A percentile compares a stretch with the other conserved stretches of the same genome.
These are phyloP conservation scores for Pogonomyrmex californicus DNA, from an alignment of 1,140 invertebrate species.

Conservation along the genomic window DNA sequence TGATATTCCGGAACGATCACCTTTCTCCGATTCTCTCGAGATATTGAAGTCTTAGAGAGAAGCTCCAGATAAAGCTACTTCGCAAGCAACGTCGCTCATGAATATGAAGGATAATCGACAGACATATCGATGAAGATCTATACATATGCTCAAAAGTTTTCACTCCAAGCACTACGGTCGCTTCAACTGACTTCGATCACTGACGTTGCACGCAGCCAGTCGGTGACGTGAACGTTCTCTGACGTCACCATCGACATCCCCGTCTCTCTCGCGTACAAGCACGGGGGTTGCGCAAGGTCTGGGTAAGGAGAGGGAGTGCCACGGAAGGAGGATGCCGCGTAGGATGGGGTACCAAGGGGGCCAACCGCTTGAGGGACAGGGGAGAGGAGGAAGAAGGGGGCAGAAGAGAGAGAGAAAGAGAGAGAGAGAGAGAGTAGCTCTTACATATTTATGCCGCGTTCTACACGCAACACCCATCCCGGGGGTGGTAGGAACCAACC, in stretches of 20 bases:
- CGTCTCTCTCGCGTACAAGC: constrained; percentile 70
- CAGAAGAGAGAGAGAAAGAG: constrained; percentile 77
- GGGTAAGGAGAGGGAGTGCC: constrained; percentile 63
- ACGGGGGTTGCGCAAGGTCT: constrained; percentile 81
- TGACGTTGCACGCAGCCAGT: constrained; percentile 82
- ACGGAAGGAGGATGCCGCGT: constrained; percentile 47
- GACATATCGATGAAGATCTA: constrained; percentile 52
- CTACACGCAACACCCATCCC: constrained; percentile 77
- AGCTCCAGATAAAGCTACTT: too few relatives aligned
- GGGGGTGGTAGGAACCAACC: constrained; percentile 70
- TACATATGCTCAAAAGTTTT: constrained; percentile 15
- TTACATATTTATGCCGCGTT: constrained; percentile 86
- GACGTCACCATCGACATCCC: constrained; percentile 71
- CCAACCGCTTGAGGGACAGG: constrained; percentile 68
- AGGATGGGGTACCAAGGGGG: constrained; percentile 75
- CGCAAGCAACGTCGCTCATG: constrained; percentile 74
- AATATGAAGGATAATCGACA: constrained; percentile 77
- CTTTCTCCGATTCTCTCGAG: background rate
- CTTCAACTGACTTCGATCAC: constrained; percentile 86
- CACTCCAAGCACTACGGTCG: constrained; percentile 45
- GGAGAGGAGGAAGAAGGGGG: background rate
- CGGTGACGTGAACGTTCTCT: constrained; percentile 79
- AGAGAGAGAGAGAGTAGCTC: constrained; percentile 82
- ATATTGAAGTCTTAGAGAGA: background rate
- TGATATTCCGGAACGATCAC: background rate